Evolutionary conservation across 2,113 vertebrate genomes (phyloP), one percentile per base, ranked within the genome.

Genomic region (cat (Felis catus)): DNA sequence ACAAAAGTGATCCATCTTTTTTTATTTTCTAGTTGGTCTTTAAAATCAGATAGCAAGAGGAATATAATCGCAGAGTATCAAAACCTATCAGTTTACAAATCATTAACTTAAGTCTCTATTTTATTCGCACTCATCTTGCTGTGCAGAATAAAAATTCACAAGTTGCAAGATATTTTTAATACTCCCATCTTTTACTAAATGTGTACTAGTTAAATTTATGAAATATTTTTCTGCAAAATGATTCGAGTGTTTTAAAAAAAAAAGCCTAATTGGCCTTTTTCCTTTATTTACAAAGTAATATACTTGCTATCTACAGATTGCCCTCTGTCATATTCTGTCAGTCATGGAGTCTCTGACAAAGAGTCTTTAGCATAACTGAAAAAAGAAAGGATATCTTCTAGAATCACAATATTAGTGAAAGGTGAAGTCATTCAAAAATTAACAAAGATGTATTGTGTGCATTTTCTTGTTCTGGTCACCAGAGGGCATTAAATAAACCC

Each of bases 401-500:
- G 27, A 78, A 48, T 91, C 36, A 70, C 29, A 97, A 74, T 91
- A 58, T 81, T 68, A 79, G 51, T 82, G n/a, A 93, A 88, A 81
- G 95, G 31, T 36, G 10, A 58, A 66, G 21, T 97, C 36, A 73
- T 10, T 79, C 80, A 94, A 65, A 51, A 83, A 33, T 91, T 65
- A 31, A 68, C 14, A 41, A 78, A 86, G 66, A 25, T 91, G 1
- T 27, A 61, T 11, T 5, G 61, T 90, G 76, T 95, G 74, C n/a
- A 86, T 87, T 95, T 96, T 92, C 86, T 92, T 63, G 55, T 92
- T 96, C 29, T 90, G 95, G 83, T 80, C 97, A 98, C 84, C 84
- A 98, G 98, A 93, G 96, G 96, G 96, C 97, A 97, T 21, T 21
- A 97, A 95, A 25, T 63, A 93, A 93, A 95, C 84, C 16, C 25